phyloP scores from a whole-genome alignment of 2,797 vertebrate genomes.

The Picus viridis region DNA sequence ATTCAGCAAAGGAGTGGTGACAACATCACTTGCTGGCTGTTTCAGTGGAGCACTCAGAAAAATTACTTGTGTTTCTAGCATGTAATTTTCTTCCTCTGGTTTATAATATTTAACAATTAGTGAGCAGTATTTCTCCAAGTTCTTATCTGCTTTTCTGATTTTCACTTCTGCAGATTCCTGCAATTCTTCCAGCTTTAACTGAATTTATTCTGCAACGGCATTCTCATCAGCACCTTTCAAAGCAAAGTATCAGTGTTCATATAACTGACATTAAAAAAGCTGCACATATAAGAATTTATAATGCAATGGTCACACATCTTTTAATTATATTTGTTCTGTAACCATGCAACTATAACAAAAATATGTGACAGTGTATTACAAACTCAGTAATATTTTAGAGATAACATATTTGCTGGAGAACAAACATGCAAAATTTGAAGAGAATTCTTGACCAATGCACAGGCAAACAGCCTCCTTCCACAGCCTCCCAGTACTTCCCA shows the following conservation, averaged over 20 bases:
- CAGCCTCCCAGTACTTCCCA: too few species aligned
- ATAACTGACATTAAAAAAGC: neutral
- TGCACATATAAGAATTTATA: neutral
- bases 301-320: neutral
- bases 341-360: neutral
- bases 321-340: neutral
- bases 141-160: constrained; percentile 86
- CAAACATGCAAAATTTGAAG: neutral
- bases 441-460: neutral
- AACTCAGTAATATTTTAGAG: neutral
- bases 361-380: neutral
- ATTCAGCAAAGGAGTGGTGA: constrained; percentile 10
- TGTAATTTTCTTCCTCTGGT: constrained; percentile 83
- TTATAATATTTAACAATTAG: constrained; percentile 87
- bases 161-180: constrained; percentile 82
- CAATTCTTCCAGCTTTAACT: constrained; percentile 78
- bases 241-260: neutral
- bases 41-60: constrained; percentile 73
- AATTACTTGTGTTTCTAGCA: constrained; percentile 77
- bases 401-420: neutral
- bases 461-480: neutral
- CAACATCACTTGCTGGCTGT: constrained; percentile 2
- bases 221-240: constrained; percentile 62
- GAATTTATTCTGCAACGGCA: constrained; percentile 65
- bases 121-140: constrained; percentile 89